These are phyloP conservation scores for Drosophila bocki DNA, from an alignment of 1,140 invertebrate species.

Conservation along the genomic window DNA sequence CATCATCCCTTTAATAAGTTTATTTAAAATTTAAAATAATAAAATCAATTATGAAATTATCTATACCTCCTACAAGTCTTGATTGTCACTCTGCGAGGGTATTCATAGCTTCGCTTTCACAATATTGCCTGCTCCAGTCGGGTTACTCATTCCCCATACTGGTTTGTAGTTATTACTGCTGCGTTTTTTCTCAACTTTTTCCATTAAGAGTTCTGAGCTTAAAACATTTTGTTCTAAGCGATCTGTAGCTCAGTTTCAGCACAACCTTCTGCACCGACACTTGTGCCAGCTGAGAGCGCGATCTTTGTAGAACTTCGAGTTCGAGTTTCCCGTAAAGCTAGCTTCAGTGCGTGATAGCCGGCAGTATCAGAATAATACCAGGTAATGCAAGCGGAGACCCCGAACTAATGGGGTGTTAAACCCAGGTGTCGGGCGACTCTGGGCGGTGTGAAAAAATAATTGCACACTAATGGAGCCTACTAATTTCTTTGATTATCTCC, in stretches of 20 bases:
- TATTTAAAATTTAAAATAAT: no score
- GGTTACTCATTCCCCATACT: slow-evolving; percentile 43
- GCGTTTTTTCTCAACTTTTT: slow-evolving; percentile 39
- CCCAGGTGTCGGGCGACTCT: slow-evolving; percentile 7
- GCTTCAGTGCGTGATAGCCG: slow-evolving; percentile 22
- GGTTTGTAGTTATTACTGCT: slow-evolving; percentile 51
- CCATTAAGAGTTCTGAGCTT: slow-evolving; percentile 43
- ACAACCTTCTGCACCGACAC: slow-evolving; percentile 48
- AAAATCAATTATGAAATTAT: neutral
- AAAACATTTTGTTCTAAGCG: slow-evolving; percentile 70
- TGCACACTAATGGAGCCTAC: slow-evolving; percentile 4
- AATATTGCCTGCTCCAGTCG: neutral
- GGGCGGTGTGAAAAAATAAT: slow-evolving; percentile 18
- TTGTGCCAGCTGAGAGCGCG: slow-evolving; percentile 36
- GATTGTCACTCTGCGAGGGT: neutral
- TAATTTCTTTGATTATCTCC: slow-evolving; percentile 25
- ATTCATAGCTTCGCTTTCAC: neutral
- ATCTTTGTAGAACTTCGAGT: slow-evolving; percentile 11
- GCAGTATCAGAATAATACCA: slow-evolving; percentile 18
- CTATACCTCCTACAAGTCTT: no score
- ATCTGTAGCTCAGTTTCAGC: slow-evolving; percentile 64
- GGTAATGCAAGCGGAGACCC: slow-evolving; percentile 48
- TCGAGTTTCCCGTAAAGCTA: slow-evolving; percentile 13
- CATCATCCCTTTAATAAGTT: no score
- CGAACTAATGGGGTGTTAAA: slow-evolving; percentile 35